phyloP scores from a whole-genome alignment of 2,888 invertebrate species.

The Candidula unifasciata region DNA sequence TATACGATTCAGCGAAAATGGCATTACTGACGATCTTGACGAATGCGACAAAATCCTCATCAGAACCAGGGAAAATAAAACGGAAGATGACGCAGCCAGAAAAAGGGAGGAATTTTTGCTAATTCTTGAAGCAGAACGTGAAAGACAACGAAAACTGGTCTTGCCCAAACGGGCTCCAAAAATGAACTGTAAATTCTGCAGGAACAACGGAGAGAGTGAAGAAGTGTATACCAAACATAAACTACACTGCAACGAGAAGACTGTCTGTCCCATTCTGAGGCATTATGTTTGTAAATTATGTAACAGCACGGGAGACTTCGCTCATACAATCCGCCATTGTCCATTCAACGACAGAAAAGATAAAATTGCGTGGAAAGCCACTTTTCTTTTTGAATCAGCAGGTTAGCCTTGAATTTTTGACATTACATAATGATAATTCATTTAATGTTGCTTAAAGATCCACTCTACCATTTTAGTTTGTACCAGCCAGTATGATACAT shows the following conservation, averaged over 20 bases:
- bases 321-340: constrained; percentile 89
- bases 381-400: constrained; percentile 24
- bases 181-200: constrained; percentile 84
- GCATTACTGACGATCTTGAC: constrained; percentile 18
- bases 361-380: constrained; percentile 47
- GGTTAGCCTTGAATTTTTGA: too few species aligned
- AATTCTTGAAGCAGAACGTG: constrained; percentile 42
- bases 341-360: constrained; percentile 59
- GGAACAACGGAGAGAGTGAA: constrained; percentile 86
- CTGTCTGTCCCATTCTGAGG: constrained; percentile 85
- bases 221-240: constrained; percentile 83
- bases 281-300: constrained; percentile 86
- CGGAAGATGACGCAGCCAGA: constrained; percentile 5
- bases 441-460: too few species aligned
- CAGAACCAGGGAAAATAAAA: background rate
- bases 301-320: constrained; percentile 84
- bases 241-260: constrained; percentile 83
- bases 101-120: constrained; percentile 40
- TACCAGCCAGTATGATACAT: background rate
- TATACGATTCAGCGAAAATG: constrained; percentile 41
- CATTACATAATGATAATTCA: too few species aligned
- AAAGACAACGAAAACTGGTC: constrained; percentile 36
- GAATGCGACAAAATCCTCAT: constrained; percentile 42
- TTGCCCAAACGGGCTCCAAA: constrained; percentile 46
- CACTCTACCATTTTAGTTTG: too few species aligned